These are phyloP conservation scores for Idaea aversata DNA, from an alignment of 2,888 invertebrate genomes.

Conservation along the genomic window DNA sequence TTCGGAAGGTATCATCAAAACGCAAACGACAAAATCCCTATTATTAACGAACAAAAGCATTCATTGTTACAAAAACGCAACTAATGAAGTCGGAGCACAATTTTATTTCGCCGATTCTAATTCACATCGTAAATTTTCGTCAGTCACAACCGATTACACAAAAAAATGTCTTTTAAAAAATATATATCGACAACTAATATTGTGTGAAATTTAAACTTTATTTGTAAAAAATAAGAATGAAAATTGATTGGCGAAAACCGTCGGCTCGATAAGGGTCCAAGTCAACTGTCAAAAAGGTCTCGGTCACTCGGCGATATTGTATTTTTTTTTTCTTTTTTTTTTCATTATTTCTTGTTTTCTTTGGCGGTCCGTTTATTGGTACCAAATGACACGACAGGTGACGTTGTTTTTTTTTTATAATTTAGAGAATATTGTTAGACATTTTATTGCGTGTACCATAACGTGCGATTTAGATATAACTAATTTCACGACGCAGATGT, in stretches of 20 bases:
- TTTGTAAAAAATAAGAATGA: background rate
- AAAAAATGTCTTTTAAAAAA: conserved; percentile 55
- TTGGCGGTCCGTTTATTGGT: conserved; percentile 75
- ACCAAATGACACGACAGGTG: conserved; percentile 81
- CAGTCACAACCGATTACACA: conserved; percentile 70
- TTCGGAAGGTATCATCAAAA: conserved; percentile 63
- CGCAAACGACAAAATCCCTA: conserved; percentile 45
- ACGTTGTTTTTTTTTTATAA: conserved; percentile 58
- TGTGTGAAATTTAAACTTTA: conserved; percentile 32
- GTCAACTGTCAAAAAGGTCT: conserved; percentile 56
- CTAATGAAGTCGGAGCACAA: conserved; percentile 70
- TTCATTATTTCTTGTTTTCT: conserved; percentile 70
- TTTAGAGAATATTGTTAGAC: conserved; percentile 71
- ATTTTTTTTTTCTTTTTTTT: conserved; percentile 56
- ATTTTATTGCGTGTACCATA: conserved; percentile 74
- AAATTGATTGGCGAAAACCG: conserved; percentile 16
- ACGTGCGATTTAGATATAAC: conserved; percentile 54
- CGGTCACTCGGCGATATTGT: conserved; percentile 57
- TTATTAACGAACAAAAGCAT: conserved; percentile 57
- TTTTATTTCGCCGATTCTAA: conserved; percentile 69
- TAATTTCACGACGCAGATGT: conserved; percentile 73
- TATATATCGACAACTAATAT: conserved; percentile 22
- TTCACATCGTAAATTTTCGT: conserved; percentile 77
- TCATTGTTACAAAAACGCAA: conserved; percentile 56
- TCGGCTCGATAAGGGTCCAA: conserved; percentile 33